phyloP scores from a whole-genome alignment of 2,113 vertebrate species.

The Coturnix japonica region DNA sequence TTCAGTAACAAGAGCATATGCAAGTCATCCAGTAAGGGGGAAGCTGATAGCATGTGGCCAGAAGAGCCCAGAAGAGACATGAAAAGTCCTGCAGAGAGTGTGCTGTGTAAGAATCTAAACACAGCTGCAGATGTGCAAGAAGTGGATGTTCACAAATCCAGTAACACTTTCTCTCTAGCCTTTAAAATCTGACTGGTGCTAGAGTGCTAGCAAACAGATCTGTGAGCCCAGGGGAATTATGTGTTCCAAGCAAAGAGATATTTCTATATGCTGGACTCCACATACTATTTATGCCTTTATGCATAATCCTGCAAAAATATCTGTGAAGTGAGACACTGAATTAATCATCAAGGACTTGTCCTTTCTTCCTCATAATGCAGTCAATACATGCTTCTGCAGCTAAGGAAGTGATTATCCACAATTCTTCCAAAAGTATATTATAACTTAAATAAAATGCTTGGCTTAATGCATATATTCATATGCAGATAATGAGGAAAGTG shows the following conservation, averaged over 20 bases:
- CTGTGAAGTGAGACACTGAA: background rate
- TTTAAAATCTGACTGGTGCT: background rate
- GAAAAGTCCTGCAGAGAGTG: background rate
- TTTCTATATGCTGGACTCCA: background rate
- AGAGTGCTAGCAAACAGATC: background rate
- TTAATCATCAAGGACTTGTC: background rate
- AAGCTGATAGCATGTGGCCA: rapidly evolving
- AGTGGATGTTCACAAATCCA: background rate
- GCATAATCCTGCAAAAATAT: background rate
- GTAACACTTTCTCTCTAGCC: background rate
- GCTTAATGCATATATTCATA: background rate
- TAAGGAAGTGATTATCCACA: background rate
- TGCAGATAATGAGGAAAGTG: background rate
- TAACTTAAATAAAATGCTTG: background rate
- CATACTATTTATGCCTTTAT: background rate
- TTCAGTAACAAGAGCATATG: background rate
- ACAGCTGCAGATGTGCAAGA: background rate
- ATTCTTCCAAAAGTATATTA: background rate
- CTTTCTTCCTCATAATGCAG: background rate
- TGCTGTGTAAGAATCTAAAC: background rate
- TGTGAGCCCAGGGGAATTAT: background rate
- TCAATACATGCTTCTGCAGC: background rate
- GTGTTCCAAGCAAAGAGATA: background rate
- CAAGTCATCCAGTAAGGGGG: background rate
- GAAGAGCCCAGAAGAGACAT: background rate